A percentile compares a stretch with the other conserved stretches of the same genome.
These are phyloP conservation scores for Acholoe squamosa DNA, from an alignment of 2,888 invertebrate genomes.

Conservation along the genomic window DNA sequence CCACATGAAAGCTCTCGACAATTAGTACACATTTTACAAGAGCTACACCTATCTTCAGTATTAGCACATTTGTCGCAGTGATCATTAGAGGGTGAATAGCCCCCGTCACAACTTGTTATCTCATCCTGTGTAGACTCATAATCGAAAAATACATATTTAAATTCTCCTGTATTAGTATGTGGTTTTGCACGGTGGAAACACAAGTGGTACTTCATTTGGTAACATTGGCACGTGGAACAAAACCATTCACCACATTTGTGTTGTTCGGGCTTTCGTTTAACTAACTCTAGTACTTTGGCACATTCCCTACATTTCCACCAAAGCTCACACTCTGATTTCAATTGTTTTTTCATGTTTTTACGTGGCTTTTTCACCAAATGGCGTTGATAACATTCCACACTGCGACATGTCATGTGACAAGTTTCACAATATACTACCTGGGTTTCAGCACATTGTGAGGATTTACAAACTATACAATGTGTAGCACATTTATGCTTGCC, in stretches of 20 bases:
- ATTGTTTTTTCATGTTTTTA: not conserved
- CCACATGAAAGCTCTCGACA: not conserved
- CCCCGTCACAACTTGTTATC: not conserved
- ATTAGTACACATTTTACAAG: not conserved
- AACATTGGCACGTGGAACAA: not conserved
- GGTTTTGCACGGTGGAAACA: not conserved
- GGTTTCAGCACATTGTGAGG: not conserved
- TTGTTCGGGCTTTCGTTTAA: not conserved
- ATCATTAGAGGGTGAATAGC: not conserved
- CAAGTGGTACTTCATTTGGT: not conserved
- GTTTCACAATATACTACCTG: not conserved
- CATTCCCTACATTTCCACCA: constrained; percentile 14
- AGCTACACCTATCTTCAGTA: not conserved
- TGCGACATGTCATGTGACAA: constrained; percentile 17
- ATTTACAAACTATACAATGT: not conserved
- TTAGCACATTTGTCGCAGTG: not conserved
- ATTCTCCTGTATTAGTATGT: no score
- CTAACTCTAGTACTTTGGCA: not conserved
- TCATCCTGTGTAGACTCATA: constrained; percentile 7
- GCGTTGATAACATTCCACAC: not conserved
- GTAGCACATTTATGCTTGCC: constrained; percentile 15
- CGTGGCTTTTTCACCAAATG: not conserved
- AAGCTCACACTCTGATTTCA: not conserved
- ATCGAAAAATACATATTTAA: no score
- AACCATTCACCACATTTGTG: constrained; percentile 35